A percentile compares a stretch with the other conserved stretches of the same genome.
Evolutionary conservation across 2,797 vertebrate species (phyloP).

Genomic region (Falco naumanni): DNA sequence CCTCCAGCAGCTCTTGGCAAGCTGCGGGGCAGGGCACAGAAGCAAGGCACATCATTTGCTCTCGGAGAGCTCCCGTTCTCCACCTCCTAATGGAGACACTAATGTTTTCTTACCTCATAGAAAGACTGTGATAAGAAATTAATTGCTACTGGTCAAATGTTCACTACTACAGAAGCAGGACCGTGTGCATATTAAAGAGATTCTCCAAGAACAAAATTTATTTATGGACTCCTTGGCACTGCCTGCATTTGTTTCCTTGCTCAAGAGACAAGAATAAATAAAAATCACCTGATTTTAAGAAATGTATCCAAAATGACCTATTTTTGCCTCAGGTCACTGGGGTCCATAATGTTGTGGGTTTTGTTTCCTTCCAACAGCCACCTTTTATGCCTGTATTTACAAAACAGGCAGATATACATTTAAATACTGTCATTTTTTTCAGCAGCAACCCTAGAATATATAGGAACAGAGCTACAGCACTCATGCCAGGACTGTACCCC

Average conservation of each 20-base stretch:
- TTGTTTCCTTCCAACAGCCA: background rate
- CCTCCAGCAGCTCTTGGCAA: slow-evolving; percentile 8
- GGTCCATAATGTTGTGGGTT: rapidly evolving
- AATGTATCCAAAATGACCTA: background rate
- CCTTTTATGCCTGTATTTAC: background rate
- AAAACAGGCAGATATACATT: background rate
- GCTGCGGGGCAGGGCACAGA: background rate
- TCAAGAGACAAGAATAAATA: background rate
- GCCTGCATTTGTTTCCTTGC: background rate
- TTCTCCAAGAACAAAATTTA: slow-evolving; percentile 24
- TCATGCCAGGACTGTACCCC: background rate
- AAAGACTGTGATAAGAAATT: slow-evolving; percentile 64
- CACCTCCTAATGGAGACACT: slow-evolving; percentile 56
- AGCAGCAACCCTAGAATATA: background rate
- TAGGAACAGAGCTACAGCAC: background rate
- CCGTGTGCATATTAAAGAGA: slow-evolving; percentile 37
- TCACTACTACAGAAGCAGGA: slow-evolving; percentile 32
- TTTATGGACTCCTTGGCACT: slow-evolving; percentile 23
- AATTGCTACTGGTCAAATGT: slow-evolving; percentile 62
- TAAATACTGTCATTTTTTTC: background rate
- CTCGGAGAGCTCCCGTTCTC: background rate
- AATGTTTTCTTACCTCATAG: slow-evolving; percentile 65
- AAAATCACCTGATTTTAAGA: background rate
- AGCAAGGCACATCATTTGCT: background rate
- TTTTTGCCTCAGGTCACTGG: background rate